Conservation (phyloP, 1,140 invertebrate species). For the Tetramorium alpestre region DNA sequence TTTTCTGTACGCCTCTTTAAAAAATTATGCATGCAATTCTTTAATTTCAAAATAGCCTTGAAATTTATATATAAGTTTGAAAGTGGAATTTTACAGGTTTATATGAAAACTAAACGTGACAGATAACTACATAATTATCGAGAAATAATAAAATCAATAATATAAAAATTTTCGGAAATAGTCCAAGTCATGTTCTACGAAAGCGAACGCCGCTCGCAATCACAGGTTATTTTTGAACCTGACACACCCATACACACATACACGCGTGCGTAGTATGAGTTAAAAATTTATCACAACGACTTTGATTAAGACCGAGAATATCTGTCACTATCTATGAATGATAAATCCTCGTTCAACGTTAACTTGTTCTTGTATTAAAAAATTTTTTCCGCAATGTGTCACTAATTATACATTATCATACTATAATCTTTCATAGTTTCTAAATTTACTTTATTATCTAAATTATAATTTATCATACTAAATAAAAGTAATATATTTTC, state of each 20-base stretch:
- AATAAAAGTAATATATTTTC: neutral
- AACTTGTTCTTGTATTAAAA: neutral
- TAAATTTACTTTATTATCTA: neutral
- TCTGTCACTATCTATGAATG: neutral
- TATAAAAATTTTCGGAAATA: neutral
- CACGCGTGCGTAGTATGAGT: neutral
- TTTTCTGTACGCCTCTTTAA: no score
- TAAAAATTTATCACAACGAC: neutral
- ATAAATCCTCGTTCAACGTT: constrained; percentile 5
- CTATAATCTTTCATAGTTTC: neutral
- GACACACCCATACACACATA: neutral
- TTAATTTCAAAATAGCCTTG: neutral
- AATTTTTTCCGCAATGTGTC: neutral
- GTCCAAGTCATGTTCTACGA: neutral
- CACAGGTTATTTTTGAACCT: constrained; percentile 70
- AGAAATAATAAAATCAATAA: neutral
- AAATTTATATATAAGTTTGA: neutral
- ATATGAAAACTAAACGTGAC: neutral
- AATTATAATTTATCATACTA: neutral
- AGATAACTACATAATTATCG: neutral
- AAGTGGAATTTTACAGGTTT: neutral
- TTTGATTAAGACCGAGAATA: neutral
- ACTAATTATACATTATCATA: neutral
- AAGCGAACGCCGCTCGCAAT: constrained; percentile 10
- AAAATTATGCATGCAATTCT: neutral